Evolutionary conservation across 2,888 invertebrate species (phyloP), one percentile per base, ranked within the genome.

Genomic region (Agrenia bidenticulata): DNA sequence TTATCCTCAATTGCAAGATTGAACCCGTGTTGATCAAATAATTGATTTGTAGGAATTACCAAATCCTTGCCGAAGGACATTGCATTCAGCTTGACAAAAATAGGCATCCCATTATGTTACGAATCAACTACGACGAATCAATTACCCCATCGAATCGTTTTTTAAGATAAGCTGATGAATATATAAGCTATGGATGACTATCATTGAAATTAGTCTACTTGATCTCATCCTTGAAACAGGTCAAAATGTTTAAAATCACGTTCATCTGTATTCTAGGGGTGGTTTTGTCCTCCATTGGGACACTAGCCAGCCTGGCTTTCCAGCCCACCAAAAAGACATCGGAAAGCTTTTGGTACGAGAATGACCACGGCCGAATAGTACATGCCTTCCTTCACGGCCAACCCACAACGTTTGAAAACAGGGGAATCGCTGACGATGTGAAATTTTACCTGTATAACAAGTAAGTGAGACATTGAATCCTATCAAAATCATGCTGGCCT

Each of bases 311-410:
- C 17, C 62, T 57, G 23, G n/a, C 32, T 5, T 59, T 53, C 32
- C 24, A 1, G 21, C 58, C 51, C 4, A 61, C 61, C 1, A 54
- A 37, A 54, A 64, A 39, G 13, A 27, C n/a, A 15, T 51, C 53
- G 2, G 71, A 74, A 17, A 64, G 63, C 27, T 65, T 76, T 49
- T 74, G 73, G 74, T 69, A 59, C 39, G 62, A 59, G 9, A 72
- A 54, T 39, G 74, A 74, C 54, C 54, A 62, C 17, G 76, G 71
- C 2, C 41, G 60, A 5, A 59, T 63, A n/a, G 68, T 73, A 21
- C 69, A 67, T 17, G 76, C 73, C 0, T 59, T 74, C 13, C 63
- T 76, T 17, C 69, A 72, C 55, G 72, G 73, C 32, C 49, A 64
- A 17, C 69, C 53, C 17, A 32, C 41, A 0, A 17, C 23, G 2